phyloP scores from a whole-genome alignment of 1,140 invertebrate genomes.

The Trissolcus basalis region DNA sequence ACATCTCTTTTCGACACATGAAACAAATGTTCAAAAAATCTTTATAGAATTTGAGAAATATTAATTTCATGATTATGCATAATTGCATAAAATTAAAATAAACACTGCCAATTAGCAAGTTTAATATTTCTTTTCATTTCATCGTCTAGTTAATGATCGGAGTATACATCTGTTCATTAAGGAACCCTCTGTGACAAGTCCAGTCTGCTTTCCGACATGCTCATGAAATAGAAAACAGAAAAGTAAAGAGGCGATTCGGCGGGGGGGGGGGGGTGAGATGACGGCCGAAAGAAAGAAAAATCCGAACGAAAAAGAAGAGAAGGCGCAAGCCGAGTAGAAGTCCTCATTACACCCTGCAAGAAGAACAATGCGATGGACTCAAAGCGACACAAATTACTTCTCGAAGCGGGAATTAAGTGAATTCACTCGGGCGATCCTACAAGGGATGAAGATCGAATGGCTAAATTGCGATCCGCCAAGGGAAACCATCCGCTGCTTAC shows the following conservation, averaged over 20 bases:
- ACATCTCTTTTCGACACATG: too few species aligned
- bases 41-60: too few species aligned
- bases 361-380: conserved; percentile 62
- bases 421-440: conserved; percentile 60
- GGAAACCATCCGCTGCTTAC: conserved; percentile 32
- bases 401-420: conserved; percentile 66
- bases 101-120: conserved; percentile 7
- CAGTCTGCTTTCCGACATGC: conserved; percentile 61
- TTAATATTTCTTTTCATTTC: conserved; percentile 41
- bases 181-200: conserved; percentile 68
- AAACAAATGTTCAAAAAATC: too few species aligned
- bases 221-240: conserved; percentile 57
- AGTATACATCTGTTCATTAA: conserved; percentile 71
- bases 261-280: conserved; percentile 59
- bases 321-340: conserved; percentile 49
- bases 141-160: conserved; percentile 66
- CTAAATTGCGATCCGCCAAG: conserved; percentile 32
- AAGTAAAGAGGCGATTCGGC: conserved; percentile 43
- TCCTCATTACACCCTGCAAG: conserved; percentile 53
- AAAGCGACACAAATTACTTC: conserved; percentile 68
- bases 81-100: too few species aligned
- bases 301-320: conserved; percentile 42
- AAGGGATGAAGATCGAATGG: conserved; percentile 58
- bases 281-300: conserved; percentile 53
- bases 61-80: not conserved